Evolutionary conservation across 1,140 invertebrate species (phyloP), one percentile per base, ranked within the genome.

Genomic region (Trypoxylus dichotomus): DNA sequence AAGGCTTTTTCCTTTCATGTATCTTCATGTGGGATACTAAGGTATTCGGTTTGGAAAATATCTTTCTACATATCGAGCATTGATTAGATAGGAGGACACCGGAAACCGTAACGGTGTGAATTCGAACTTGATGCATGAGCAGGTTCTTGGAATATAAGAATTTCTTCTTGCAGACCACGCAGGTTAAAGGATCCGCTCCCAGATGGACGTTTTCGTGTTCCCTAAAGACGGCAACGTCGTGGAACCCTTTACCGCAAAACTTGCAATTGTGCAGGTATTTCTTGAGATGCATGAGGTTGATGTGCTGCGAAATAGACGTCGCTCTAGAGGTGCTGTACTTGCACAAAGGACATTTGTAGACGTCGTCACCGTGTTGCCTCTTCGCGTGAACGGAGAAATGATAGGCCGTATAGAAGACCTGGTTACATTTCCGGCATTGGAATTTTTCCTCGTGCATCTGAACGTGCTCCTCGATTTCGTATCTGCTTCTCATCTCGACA

Each of bases 121-220:
- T 79, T 0, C 76, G 78, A 11, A 76, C 77, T 19, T 77, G 68
- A 74, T 82, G 85, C 2, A 83, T 84, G 13, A 81, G 80, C 7
- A 86, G 77, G 74, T 84, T 85, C 15, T 84, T 79, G 0, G 83
- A 82, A 68, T 86, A 86, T 19, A 73, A 74, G 41, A 94, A 94
- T 80, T 90, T 90, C 63, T 92, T 87, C 19, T 89, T 90, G 86
- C 94, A 96, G 68, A 91, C 88, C 73, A 91, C 91, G 85, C 94
- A 95, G 25, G 90, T 90, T 80, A 83, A 94, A 95, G 94, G 94
- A 81, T 94, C 93, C 81, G 94, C 92, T 13, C 93, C 91, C 0
- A 91, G 91, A 80, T 93, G 92, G 25, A 81, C 84, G 60, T 86
- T 86, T 13, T 84, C 81, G 78, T 86, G 85, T 76, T 86, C 85